Base-by-base conservation (phyloP, 2,888 invertebrate species). In the Ariolimax columbianus region DNA sequence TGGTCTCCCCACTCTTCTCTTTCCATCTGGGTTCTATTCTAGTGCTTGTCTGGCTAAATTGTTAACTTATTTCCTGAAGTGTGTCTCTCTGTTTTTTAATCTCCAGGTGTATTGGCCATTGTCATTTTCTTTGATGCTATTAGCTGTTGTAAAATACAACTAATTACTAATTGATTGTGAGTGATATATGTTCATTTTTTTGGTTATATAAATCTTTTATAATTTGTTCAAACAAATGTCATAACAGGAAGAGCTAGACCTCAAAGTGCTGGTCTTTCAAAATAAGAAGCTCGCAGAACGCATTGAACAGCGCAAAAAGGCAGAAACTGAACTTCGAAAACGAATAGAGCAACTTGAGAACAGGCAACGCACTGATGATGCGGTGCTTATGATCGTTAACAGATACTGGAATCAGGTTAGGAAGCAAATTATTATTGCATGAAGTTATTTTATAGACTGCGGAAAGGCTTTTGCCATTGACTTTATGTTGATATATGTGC, bases 341-440 rank as follows among this genome's bases (percentile, higher is more conserved):
- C 89, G 94, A 47, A 94, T 94, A 77, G 93, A 97, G 96, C 93
- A 94, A 92, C 96, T 99, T 91, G 98, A 99, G 93, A 97, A 98
- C 94, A 95, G 99, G 87, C 97, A 98, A 94, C 96, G 95, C 97
- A 85, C 96, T 93, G 99, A 99, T 94, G 99, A 99, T 95, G 98
- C 98, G 51, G 98, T 99, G 51, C 95, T 99, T 11, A 99, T 98
- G 95, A 98, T 99, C 82, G 98, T 99, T 17, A 99, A 99, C 95
- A 96, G 98, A 87, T 94, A 94, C 89, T 94, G 94, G 94, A 94
- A 94, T 88, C 94, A 94, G 92, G 94, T 93, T 43, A 40, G 38
- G 1, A 51, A 75, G 7, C 17, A 55, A 55, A 55, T 23, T 55
- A n/a, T n/a, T n/a, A n/a, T n/a, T n/a, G n/a, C n/a, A n/a, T n/a